A percentile compares a stretch with the other conserved stretches of the same genome.
phyloP scores from a whole-genome alignment of 2,113 vertebrate genomes.

The Elanus axillaris region DNA sequence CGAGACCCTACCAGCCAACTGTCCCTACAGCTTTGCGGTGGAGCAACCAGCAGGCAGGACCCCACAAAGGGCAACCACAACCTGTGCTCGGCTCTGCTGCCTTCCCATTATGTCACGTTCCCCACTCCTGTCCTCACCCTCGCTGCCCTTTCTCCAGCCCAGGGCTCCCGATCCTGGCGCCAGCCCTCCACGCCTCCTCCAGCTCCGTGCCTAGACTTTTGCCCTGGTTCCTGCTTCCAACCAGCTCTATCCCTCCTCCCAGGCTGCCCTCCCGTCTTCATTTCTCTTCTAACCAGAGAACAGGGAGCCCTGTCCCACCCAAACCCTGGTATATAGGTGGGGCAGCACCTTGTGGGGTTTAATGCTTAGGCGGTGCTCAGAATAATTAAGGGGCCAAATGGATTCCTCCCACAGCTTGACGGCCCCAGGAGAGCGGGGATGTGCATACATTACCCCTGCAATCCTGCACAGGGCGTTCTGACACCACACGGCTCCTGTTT shows the following conservation, averaged over 20 bases:
- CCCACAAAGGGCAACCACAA: not conserved
- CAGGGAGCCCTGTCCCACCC: not conserved
- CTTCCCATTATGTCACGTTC: not conserved
- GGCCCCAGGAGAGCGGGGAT: not conserved
- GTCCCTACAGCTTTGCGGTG: not conserved
- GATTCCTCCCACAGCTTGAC: slow-evolving; percentile 42
- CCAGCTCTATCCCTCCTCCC: not conserved
- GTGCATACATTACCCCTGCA: not conserved
- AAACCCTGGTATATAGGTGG: slow-evolving; percentile 15
- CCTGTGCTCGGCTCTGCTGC: not conserved
- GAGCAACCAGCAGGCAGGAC: not conserved
- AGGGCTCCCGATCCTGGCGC: rapidly evolving
- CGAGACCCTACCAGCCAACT: not conserved
- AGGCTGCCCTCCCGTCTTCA: not conserved
- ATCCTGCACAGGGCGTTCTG: not conserved
- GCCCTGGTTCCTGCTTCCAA: not conserved
- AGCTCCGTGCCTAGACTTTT: not conserved
- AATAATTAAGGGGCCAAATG: slow-evolving; percentile 27
- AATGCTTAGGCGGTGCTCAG: not conserved
- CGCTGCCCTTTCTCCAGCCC: rapidly evolving
- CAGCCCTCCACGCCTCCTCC: not conserved
- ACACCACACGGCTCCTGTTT: not conserved
- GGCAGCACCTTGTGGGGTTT: slow-evolving; percentile 20
- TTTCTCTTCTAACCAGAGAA: slow-evolving; percentile 12
- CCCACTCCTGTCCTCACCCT: not conserved